A percentile compares a stretch with the other conserved stretches of the same genome.
phyloP scores from a whole-genome alignment of 2,113 vertebrate species.

The Epinephelus moara region DNA sequence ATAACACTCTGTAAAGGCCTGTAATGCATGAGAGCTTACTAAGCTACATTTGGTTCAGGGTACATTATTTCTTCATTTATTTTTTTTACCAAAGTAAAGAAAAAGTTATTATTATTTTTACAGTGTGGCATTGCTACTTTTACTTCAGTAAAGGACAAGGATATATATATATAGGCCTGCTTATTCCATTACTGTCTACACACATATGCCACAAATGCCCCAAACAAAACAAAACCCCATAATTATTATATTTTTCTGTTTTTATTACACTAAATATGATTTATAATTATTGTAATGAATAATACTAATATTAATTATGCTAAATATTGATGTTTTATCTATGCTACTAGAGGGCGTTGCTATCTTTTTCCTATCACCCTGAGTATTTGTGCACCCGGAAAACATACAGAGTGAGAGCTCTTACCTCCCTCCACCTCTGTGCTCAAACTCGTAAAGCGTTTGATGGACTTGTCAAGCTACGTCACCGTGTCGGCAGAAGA shows the following conservation, averaged over 20 bases:
- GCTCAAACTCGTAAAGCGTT: conserved; percentile 15
- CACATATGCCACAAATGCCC: background rate
- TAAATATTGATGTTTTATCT: background rate
- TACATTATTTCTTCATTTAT: too few species aligned
- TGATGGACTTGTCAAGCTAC: conserved; percentile 59
- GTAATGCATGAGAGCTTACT: background rate
- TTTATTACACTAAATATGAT: background rate
- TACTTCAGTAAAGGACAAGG: background rate
- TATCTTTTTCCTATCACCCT: background rate
- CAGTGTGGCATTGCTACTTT: background rate
- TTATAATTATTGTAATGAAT: too few species aligned
- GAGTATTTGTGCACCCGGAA: background rate
- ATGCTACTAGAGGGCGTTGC: background rate
- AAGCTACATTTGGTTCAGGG: too few species aligned
- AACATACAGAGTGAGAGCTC: conserved; percentile 63
- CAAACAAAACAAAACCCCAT: background rate
- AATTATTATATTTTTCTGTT: background rate
- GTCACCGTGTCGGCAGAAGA: conserved; percentile 62
- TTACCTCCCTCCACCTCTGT: background rate
- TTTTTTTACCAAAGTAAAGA: background rate
- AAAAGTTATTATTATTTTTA: background rate
- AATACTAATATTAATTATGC: background rate
- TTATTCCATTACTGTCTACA: background rate
- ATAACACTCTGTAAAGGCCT: background rate
- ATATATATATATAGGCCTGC: background rate